Evolutionary conservation across 2,113 vertebrate species (phyloP), one percentile per base, ranked within the genome.

Genomic region (Dolichallabes microphthalmus): DNA sequence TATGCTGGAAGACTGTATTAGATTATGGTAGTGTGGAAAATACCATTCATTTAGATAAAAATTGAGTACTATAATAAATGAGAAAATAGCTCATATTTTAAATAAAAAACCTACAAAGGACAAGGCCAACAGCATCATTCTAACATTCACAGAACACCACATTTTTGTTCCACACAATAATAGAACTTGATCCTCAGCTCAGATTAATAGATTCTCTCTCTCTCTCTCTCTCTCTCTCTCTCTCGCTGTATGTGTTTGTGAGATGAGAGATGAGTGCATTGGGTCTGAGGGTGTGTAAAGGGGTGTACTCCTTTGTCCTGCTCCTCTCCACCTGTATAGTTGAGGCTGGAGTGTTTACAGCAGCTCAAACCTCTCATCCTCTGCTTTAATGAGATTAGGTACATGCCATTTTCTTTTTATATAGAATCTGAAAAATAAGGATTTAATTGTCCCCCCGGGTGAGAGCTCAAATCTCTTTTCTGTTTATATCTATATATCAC

Each of bases 281-380:
- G 14, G 17, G 27, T 74, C n/a, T 58, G 55, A 75, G 76, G 57
- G 71, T 58, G 53, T 74, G 69, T 69, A 69, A 81, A 69, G 20
- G 68, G 68, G 25, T 76, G 35, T 12, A 53, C 14, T 78, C 83
- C 27, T 85, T 88, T 88, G 83, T 90, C n/a, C 83, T 80, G 35
- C 64, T 77, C 83, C 64, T 74, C 80, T 86, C n/a, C 58, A 58
- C 61, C 53, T 55, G 76, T 55, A 32, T 63, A 60, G 50, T 73
- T 60, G 68, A 30, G 35, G n/a, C 45, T 88, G 79, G 82, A 89
- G 89, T 88, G 87, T 90, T 84, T 88, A 83, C 73, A 86, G 63
- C 77, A 83, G 60, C 52, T 71, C 82, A 25, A 77, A 71, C 55
- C 87, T 86, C 80, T 83, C 82, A 63, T 75, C 45, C 58, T 14